Percentiles rank a stretch among this genome's conserved stretches.
phyloP scores from a whole-genome alignment of 1,140 invertebrate species.

The Procambarus virginalis region DNA sequence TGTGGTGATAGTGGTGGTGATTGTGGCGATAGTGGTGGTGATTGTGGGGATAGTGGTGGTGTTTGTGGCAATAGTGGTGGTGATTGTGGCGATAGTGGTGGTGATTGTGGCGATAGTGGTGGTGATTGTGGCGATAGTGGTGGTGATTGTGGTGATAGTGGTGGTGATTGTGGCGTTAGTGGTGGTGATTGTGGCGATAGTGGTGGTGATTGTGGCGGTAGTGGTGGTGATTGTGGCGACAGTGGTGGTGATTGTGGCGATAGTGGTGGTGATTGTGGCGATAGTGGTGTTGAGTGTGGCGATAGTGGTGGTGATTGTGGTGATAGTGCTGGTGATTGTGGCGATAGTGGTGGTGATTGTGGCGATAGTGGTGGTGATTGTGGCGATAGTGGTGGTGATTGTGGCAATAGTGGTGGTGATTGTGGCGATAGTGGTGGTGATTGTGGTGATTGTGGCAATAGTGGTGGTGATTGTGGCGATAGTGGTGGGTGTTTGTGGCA shows the following conservation, averaged over 20 bases:
- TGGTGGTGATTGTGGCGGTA: conserved; percentile 19
- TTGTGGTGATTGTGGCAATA: too few species aligned
- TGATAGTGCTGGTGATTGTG: not conserved
- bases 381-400: not conserved
- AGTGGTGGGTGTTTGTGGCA: too few species aligned
- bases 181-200: conserved; percentile 29
- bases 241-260: too few species aligned
- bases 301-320: not conserved
- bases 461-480: conserved; percentile 27
- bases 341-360: not conserved
- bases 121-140: not conserved
- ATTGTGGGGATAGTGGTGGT: not conserved
- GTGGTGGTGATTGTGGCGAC: too few species aligned
- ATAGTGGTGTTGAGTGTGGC: not conserved
- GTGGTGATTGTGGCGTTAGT: too few species aligned
- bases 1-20: not conserved
- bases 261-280: not conserved
- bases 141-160: conserved; percentile 17
- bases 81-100: too few species aligned
- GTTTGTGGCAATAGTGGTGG: not conserved
- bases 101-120: too few species aligned
- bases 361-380: too few species aligned
- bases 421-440: conserved; percentile 9
- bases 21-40: not conserved
- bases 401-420: conserved; percentile 7